phyloP scores from a whole-genome alignment of 2,113 vertebrate genomes.

The Anolis carolinensis region DNA sequence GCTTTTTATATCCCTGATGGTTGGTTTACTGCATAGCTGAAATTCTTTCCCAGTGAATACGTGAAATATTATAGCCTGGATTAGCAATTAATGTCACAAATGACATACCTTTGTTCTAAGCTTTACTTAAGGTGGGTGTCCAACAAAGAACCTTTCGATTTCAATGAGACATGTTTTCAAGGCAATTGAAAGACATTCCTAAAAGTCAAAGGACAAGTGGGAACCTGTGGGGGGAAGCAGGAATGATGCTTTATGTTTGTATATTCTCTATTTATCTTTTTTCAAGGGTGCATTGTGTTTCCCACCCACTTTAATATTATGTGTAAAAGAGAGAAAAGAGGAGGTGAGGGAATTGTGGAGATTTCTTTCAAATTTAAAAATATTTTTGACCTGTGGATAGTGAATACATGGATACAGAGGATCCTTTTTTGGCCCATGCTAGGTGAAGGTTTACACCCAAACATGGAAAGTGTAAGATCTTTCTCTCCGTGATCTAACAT shows the following conservation, averaged over 20 bases:
- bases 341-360: neutral
- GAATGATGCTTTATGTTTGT: neutral
- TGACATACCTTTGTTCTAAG: slow-evolving; percentile 50
- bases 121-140: slow-evolving; percentile 62
- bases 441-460: too few relatives aligned
- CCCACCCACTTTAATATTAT: neutral
- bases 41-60: slow-evolving; percentile 71
- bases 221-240: neutral
- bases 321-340: neutral
- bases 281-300: neutral
- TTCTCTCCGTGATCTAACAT: neutral
- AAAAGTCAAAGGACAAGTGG: slow-evolving; percentile 49
- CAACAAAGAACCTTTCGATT: slow-evolving; percentile 49
- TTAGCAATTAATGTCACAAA: slow-evolving; percentile 73
- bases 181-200: slow-evolving; percentile 64
- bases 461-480: too few relatives aligned
- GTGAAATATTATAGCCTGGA: slow-evolving; percentile 69
- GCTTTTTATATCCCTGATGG: slow-evolving; percentile 59
- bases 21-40: slow-evolving; percentile 71
- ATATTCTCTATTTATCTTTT: neutral
- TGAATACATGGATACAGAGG: too few relatives aligned
- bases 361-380: neutral
- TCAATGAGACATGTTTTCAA: slow-evolving; percentile 64
- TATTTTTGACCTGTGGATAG: too few relatives aligned
- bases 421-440: too few relatives aligned